Evolutionary conservation across 2,113 vertebrate species (phyloP).

Genomic region (Catharus bicknelli): DNA sequence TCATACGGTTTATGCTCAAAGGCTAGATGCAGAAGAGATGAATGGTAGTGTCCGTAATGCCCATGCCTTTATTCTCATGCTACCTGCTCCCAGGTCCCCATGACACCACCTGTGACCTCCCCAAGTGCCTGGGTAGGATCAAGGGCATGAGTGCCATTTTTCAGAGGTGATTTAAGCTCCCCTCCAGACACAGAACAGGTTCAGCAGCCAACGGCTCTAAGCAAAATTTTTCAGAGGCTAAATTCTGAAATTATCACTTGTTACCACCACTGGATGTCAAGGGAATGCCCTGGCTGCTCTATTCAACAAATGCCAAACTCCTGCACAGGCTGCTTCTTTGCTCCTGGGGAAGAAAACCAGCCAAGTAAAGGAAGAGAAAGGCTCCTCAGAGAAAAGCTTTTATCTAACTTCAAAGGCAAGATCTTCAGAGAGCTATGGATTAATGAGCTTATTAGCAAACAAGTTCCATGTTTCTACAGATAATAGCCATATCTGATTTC

Average conservation of each 20-base stretch:
- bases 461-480: background rate
- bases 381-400: background rate
- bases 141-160: background rate
- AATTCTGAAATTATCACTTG: background rate
- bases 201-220: background rate
- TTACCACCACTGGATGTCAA: background rate
- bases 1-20: background rate
- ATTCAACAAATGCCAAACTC: background rate
- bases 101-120: background rate
- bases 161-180: fast-evolving
- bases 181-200: background rate
- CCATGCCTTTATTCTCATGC: background rate
- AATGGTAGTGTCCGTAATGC: fast-evolving
- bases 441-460: conserved; percentile 11
- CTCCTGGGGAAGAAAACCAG: background rate
- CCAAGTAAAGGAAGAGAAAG: background rate
- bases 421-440: background rate
- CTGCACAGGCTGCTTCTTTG: background rate
- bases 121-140: background rate
- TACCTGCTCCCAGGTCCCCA: background rate
- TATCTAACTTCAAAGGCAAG: conserved; percentile 42
- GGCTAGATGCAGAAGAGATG: background rate
- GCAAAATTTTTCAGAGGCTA: background rate
- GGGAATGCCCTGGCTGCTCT: background rate
- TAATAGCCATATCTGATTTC: background rate